phyloP scores from a whole-genome alignment of 2,888 invertebrate genomes.

The Priocnemis perturbator region DNA sequence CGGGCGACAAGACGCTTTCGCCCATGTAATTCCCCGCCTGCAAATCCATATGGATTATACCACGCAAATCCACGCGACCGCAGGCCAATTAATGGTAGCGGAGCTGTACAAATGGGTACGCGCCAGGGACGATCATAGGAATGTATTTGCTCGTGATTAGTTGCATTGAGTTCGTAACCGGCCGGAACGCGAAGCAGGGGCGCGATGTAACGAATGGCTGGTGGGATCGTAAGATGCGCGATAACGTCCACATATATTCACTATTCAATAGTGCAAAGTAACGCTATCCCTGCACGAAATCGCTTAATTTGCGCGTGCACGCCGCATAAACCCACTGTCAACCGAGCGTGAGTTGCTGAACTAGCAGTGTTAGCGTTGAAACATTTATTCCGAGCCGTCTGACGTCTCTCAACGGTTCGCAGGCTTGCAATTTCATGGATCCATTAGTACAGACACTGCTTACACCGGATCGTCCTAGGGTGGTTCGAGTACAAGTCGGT shows the following conservation, averaged over 20 bases:
- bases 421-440: no score
- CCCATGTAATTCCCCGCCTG: neutral
- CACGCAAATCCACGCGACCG: conserved; percentile 1
- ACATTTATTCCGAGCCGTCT: no score
- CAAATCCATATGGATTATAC: conserved; percentile 12
- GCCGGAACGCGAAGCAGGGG: neutral
- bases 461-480: no score
- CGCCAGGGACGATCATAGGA: conserved; percentile 12
- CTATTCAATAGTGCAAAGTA: conserved; percentile 23
- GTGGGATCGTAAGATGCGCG: conserved; percentile 33
- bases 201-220: conserved; percentile 33
- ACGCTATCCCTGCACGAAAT: conserved; percentile 27
- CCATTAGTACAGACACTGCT: no score
- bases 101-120: conserved; percentile 27
- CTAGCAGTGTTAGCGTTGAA: no score
- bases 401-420: no score
- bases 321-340: neutral
- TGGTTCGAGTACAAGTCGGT: no score
- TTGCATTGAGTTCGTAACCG: conserved; percentile 12
- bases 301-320: conserved; percentile 30
- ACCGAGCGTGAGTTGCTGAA: no score
- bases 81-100: conserved; percentile 31
- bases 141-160: conserved; percentile 40
- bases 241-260: conserved; percentile 41
- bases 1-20: conserved; percentile 18